Evolutionary conservation across 2,113 vertebrate genomes (phyloP).

Genomic region (Psilopsiagon aymara): DNA sequence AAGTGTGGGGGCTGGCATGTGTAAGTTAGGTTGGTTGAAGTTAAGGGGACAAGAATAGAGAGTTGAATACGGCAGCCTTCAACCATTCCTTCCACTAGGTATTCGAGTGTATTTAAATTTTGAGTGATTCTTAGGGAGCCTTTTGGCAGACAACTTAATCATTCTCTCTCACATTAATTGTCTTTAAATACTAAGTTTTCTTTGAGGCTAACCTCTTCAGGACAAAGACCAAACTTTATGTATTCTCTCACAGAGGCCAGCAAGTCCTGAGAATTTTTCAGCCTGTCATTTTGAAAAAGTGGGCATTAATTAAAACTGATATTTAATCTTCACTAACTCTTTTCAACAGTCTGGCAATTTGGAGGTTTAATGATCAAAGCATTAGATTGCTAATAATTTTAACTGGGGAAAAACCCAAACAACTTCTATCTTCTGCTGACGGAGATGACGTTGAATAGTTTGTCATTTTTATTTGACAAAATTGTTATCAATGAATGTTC

Average conservation of each 20-base stretch:
- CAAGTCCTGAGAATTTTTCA: not conserved
- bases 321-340: not conserved
- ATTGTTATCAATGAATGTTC: not conserved
- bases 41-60: not conserved
- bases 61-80: not conserved
- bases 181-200: slow-evolving; percentile 35
- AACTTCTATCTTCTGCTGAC: not conserved
- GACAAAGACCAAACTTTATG: not conserved
- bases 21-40: not conserved
- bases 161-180: not conserved
- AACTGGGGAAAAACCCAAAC: not conserved
- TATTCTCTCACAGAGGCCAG: not conserved
- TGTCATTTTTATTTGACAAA: not conserved
- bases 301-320: not conserved
- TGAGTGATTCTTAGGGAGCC: not conserved
- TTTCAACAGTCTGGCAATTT: not conserved
- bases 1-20: not conserved
- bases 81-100: not conserved
- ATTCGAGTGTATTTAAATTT: slow-evolving; percentile 28
- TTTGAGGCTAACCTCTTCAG: not conserved
- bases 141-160: not conserved
- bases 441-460: not conserved
- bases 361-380: not conserved
- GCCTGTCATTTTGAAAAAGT: not conserved
- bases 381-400: not conserved